A percentile compares a stretch with the other conserved stretches of the same genome.
These are phyloP conservation scores for Gnatocerus cornutus DNA, from an alignment of 2,888 invertebrate species.

Conservation along the genomic window DNA sequence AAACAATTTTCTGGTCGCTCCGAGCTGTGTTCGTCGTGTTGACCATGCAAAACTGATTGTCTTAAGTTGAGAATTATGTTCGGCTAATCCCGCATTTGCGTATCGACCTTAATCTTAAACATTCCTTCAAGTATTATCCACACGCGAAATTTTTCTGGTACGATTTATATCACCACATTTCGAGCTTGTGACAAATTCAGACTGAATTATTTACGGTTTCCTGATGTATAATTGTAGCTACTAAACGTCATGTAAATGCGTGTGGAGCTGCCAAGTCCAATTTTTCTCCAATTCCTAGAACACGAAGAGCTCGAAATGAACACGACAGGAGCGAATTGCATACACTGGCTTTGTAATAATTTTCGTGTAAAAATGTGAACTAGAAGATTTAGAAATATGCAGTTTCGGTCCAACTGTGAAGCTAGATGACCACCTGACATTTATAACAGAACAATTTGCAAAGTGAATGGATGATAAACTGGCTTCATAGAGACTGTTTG, in stretches of 20 bases:
- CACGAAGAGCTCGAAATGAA: slow-evolving; percentile 50
- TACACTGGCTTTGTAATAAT: slow-evolving; percentile 21
- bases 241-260: slow-evolving; percentile 65
- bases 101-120: slow-evolving; percentile 33
- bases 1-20: slow-evolving; percentile 12
- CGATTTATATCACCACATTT: slow-evolving; percentile 51
- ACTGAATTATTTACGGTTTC: slow-evolving; percentile 65
- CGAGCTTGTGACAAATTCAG: slow-evolving; percentile 59
- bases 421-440: slow-evolving; percentile 8
- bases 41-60: neutral
- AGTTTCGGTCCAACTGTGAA: slow-evolving; percentile 3
- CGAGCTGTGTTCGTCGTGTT: neutral
- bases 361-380: neutral
- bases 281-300: slow-evolving; percentile 63
- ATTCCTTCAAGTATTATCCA: slow-evolving; percentile 39
- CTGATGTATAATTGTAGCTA: slow-evolving; percentile 65
- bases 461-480: too few species aligned
- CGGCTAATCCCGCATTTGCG: slow-evolving; percentile 25
- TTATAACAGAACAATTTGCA: too few species aligned
- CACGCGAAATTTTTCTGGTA: slow-evolving; percentile 45
- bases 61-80: slow-evolving; percentile 29
- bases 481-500: too few species aligned
- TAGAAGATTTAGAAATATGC: neutral
- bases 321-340: slow-evolving; percentile 29
- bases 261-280: slow-evolving; percentile 64